Base-by-base conservation (phyloP, 2,888 invertebrate genomes). In the Salticus scenicus region DNA sequence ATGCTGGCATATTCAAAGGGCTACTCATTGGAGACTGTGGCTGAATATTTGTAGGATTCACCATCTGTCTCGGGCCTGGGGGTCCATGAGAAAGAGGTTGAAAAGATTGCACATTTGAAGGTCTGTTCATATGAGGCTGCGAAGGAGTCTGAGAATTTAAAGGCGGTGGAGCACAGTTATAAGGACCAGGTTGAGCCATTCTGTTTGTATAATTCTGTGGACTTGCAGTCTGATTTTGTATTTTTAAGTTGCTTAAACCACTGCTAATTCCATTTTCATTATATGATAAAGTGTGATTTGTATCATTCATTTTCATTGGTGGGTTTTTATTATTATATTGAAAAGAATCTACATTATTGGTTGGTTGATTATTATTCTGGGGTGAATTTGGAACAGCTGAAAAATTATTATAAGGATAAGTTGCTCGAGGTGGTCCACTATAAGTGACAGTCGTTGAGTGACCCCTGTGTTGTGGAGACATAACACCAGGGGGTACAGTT, bases 401-500 rank as follows among this genome's bases (percentile, higher is more conserved):
- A 57, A 74, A 69, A 30, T 79, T 85, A 30, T 78, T 85, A n/a
- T 85, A 85, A 41, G 84, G 84, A 69, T 85, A 85, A 0, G 84
- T 79, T 8, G 67, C 63, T 17, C 63, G 57, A 5, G 78, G 84
- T 27, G 69, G 66, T 7, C 33, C 24, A 47, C 84, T 85, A 24
- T 85, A 85, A 17, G 84, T 79, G 12, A 85, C 84, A 37, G 30
- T 70, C 27, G 84, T 85, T 5, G 74, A 63, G 33, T 20, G 30
- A 27, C 77, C 42, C 14, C 30, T 69, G 17, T 73, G 27, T 33
- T 63, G 74, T 0, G 70, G 84, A 5, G 74, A 75, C 30, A 28
- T 14, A 7, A 28, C 20, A 20, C 8, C 4, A 14, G 51, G 10
- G 24, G 17, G n/a, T 17, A 66, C 33, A 47, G 10, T 33, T 20